Percentiles rank a stretch among this genome's conserved stretches.
These are phyloP conservation scores for Phoxinus dragarum DNA, from an alignment of 2,797 vertebrate genomes.

Conservation along the genomic window DNA sequence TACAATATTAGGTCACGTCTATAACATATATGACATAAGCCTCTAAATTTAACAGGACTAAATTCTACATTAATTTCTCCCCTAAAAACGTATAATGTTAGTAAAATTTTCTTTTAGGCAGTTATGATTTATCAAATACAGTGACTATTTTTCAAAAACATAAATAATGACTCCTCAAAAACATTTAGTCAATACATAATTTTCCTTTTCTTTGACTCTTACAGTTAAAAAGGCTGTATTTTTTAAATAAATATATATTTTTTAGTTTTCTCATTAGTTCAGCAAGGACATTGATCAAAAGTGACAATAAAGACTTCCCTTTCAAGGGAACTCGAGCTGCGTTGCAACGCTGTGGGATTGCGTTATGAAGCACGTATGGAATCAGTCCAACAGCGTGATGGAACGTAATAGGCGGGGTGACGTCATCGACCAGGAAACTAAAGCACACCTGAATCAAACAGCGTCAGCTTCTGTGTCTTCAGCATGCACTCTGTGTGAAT, in stretches of 20 bases:
- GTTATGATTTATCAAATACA: not conserved
- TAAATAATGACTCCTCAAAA: not conserved
- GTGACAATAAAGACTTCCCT: too few relatives aligned
- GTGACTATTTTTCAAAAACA: not conserved
- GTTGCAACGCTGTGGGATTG: too few relatives aligned
- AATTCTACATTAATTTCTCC: not conserved
- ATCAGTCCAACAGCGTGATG: too few relatives aligned
- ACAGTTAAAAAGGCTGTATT: not conserved
- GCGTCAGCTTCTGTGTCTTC: too few relatives aligned
- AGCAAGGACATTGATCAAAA: not conserved
- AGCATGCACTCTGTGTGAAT: too few relatives aligned
- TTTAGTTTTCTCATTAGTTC: not conserved
- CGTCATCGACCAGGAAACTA: too few relatives aligned
- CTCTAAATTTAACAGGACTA: slow-evolving; percentile 25
- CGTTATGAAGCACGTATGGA: too few relatives aligned
- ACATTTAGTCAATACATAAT: not conserved
- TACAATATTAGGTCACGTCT: slow-evolving; percentile 25
- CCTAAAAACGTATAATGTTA: not conserved
- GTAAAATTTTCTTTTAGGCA: not conserved
- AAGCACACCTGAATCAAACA: too few relatives aligned
- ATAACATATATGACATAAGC: slow-evolving; percentile 20
- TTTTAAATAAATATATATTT: not conserved
- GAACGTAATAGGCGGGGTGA: too few relatives aligned
- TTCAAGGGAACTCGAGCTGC: not conserved
- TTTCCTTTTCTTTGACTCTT: not conserved